Base-by-base conservation (phyloP, 2,888 invertebrate species). In the Argyresthia goedartella region DNA sequence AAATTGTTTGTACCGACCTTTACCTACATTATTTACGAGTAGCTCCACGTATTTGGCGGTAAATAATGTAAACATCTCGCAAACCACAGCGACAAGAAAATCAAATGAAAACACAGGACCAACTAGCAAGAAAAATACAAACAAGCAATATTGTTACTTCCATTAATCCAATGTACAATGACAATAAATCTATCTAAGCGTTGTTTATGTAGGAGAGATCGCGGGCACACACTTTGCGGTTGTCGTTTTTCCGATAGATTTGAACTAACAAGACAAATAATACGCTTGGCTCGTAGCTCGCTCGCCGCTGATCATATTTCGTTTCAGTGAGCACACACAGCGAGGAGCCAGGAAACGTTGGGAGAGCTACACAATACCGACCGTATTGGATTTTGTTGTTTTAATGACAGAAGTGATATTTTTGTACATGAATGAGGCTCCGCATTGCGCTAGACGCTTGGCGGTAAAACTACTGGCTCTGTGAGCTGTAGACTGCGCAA, bases 181-280 rank as follows among this genome's bases (percentile, higher is more conserved):
- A 55, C 25, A 36, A 53, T 54, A 56, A 52, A 54, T 49, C 56
- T 42, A 50, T 41, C 25, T 25, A 10, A 11, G 11, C 42, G 49
- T 54, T 56, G 54, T 57, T 57, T 66, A 60, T 63, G 55, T 50
- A 50, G 13, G 16, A 50, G 55, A 55, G 55, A 52, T 58, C 59
- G 55, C 58, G 54, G 57, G 13, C 57, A 61, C 57, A 61, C 58
- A 60, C 62, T 59, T 59, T 56, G 60, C 52, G 62, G 59, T 64
- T 73, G 72, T 69, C 71, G 65, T 69, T 71, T 72, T 76, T 76
- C 75, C 76, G 67, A 73, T 74, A 76, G 71, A 73, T 75, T 76
- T 77, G 66, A 66, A 67, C 68, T 73, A 76, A 76, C 74, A 74
- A 73, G 76, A 72, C 71, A 77, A 77, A 76, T 72, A 71, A 71